phyloP scores from a whole-genome alignment of 2,888 invertebrate species.

The Phortica okadai region DNA sequence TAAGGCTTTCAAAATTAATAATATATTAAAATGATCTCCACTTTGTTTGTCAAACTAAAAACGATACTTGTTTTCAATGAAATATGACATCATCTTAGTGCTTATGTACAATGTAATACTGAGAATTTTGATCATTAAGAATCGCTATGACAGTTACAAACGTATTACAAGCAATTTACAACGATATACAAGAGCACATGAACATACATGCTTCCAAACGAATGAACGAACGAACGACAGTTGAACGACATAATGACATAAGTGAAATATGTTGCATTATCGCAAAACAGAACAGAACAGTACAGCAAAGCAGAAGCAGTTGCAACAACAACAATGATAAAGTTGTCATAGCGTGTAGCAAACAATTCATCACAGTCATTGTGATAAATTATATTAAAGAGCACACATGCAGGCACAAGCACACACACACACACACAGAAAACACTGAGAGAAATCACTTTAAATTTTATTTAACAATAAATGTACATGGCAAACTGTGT shows the following conservation, averaged over 20 bases:
- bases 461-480: neutral
- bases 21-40: no score
- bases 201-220: neutral
- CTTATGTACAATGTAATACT: neutral
- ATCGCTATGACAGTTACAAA: conserved; percentile 6
- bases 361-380: conserved; percentile 69
- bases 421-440: neutral
- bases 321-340: conserved; percentile 24
- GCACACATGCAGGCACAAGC: conserved; percentile 3
- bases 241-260: neutral
- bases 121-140: neutral
- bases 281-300: neutral
- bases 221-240: neutral
- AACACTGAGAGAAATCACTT: neutral
- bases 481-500: neutral
- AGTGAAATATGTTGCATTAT: neutral
- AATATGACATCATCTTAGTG: no score
- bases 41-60: no score
- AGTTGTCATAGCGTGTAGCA: conserved; percentile 56
- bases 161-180: conserved; percentile 19
- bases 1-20: no score
- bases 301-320: neutral
- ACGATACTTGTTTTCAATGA: no score
- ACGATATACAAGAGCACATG: neutral
- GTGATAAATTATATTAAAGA: conserved; percentile 59